phyloP scores from a whole-genome alignment of 2,113 vertebrate genomes.

The Macrotis lagotis region DNA sequence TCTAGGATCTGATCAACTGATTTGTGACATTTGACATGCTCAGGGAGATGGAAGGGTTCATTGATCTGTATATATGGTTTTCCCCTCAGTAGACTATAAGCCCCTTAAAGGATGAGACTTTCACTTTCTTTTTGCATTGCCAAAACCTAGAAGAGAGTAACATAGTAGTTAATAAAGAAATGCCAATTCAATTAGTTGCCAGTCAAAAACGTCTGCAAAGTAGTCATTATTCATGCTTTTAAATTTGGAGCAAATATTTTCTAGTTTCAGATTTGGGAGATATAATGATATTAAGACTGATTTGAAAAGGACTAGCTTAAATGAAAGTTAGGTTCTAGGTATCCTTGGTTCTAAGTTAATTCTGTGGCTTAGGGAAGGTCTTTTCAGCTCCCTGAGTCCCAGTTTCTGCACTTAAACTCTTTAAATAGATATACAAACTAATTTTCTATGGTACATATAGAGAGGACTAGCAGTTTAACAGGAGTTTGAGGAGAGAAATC shows the following conservation, averaged over 20 bases:
- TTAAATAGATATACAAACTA: background rate
- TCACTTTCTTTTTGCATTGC: background rate
- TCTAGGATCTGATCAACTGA: background rate
- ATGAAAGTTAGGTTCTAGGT: background rate
- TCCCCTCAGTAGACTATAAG: background rate
- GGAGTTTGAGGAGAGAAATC: background rate
- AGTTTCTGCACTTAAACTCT: background rate
- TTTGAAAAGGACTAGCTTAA: background rate
- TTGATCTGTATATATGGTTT: background rate
- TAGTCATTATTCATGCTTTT: background rate
- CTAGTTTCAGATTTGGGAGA: background rate
- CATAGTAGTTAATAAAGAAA: background rate
- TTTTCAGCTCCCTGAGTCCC: background rate
- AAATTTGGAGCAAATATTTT: background rate
- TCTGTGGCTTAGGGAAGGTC: background rate
- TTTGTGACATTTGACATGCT: background rate
- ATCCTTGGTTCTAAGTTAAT: background rate
- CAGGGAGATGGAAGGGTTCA: background rate
- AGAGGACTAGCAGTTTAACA: background rate
- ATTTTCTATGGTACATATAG: background rate
- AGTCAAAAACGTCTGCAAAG: background rate
- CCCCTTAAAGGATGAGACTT: background rate
- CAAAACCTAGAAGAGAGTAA: background rate
- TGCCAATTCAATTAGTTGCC: background rate
- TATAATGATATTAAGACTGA: background rate